These are phyloP conservation scores for Macquaria ambigua DNA, from an alignment of 2,113 vertebrate genomes.

Conservation along the genomic window DNA sequence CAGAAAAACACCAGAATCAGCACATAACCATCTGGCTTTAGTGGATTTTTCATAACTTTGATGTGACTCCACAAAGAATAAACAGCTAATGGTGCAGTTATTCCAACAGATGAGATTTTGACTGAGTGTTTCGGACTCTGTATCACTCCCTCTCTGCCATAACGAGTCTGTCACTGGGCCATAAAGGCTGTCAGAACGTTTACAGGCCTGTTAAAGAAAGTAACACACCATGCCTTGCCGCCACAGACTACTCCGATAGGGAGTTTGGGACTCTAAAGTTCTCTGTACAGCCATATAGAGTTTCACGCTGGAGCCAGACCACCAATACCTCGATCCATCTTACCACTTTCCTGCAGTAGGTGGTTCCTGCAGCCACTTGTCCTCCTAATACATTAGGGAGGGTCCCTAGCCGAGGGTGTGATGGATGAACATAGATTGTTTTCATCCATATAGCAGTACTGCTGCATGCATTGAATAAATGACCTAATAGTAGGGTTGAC, in stretches of 20 bases:
- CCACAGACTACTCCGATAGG: constrained; percentile 54
- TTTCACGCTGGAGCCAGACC: constrained; percentile 70
- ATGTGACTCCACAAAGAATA: constrained; percentile 62
- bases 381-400: constrained; percentile 38
- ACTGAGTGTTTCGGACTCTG: constrained; percentile 62
- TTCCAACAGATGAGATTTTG: constrained; percentile 71
- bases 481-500: constrained; percentile 32
- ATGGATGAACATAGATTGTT: constrained; percentile 43
- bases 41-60: constrained; percentile 61
- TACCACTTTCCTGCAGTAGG: constrained; percentile 41
- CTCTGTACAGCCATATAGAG: constrained; percentile 59
- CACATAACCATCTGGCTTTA: constrained; percentile 53
- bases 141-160: constrained; percentile 66
- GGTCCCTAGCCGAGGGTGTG: constrained; percentile 8
- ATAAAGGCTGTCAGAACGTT: constrained; percentile 77
- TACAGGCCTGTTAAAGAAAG: constrained; percentile 77
- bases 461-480: constrained; percentile 49
- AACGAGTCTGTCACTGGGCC: constrained; percentile 73
- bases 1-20: constrained; percentile 36
- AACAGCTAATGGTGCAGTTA: constrained; percentile 65
- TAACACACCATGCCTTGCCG: constrained; percentile 65
- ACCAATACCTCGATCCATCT: constrained; percentile 63
- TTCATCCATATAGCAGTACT: constrained; percentile 17
- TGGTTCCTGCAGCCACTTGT: constrained; percentile 59
- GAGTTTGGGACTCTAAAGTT: constrained; percentile 62